phyloP scores from a whole-genome alignment of 30 jellyfish, hydroid and myxozoan genomes.

The Pelagia noctiluca region DNA sequence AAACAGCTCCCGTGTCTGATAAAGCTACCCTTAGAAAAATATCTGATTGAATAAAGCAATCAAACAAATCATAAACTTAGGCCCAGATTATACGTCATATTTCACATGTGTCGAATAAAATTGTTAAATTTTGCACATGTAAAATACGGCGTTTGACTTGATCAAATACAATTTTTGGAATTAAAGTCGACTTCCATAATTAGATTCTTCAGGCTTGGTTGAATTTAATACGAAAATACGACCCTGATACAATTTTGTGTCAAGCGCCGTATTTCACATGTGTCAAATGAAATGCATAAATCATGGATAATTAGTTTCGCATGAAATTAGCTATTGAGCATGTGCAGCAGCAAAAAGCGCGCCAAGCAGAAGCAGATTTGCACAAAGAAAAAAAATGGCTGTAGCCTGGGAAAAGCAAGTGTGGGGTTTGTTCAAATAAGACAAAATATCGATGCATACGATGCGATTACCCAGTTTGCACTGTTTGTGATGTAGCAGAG shows the following conservation, averaged over 20 bases:
- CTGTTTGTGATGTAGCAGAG: not conserved
- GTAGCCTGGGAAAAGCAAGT: not conserved
- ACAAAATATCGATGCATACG: not conserved
- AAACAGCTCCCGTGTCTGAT: too few relatives aligned
- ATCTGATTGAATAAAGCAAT: too few relatives aligned
- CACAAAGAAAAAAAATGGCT: not conserved
- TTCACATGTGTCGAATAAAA: not conserved
- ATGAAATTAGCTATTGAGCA: not conserved
- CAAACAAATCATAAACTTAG: too few relatives aligned
- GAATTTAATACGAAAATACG: not conserved
- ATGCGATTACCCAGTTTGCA: not conserved
- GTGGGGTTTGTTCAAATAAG: not conserved
- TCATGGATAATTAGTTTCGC: not conserved
- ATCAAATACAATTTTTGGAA: not conserved
- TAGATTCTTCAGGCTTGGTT: not conserved
- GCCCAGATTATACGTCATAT: not conserved
- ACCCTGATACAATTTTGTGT: not conserved
- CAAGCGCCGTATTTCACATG: not conserved
- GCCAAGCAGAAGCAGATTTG: constrained; percentile 8
- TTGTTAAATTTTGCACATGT: not conserved
- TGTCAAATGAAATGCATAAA: not conserved
- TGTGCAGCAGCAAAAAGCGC: constrained; percentile 1
- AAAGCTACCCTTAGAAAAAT: too few relatives aligned
- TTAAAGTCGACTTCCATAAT: not conserved
- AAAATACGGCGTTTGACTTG: not conserved